Evolutionary conservation across 1,140 invertebrate species (phyloP), one percentile per base, ranked within the genome.

Genomic region (Centruroides sculpturatus): DNA sequence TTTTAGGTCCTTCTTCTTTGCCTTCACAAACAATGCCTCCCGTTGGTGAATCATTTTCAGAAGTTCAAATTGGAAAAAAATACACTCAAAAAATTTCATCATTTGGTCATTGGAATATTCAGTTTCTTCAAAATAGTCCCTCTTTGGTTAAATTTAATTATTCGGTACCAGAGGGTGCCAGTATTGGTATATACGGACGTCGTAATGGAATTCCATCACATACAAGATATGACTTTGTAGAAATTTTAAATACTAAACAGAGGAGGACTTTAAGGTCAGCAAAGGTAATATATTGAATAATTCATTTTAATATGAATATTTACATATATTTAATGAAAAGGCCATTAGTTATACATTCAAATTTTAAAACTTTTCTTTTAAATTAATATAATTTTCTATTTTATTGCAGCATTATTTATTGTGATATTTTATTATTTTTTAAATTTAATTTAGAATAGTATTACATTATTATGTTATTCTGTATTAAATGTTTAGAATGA

Each of bases 161-260:
- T 68, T 89, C 87, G 9, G 75, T 95, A 65, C 87, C 90, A 0
- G 86, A 86, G 82, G 85, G 87, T 67, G 87, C 90, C 11, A 91
- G 93, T 74, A 86, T 96, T 70, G 92, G 92, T 41, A 86, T 97
- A 57, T 97, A 92, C 75, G 90, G 90, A 4, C 80, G 92, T 64
- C 80, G 89, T 64, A 94, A 93, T 73, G 59, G 64, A 10, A 86
- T 88, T 0, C 92, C 93, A 0, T 92, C 89, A 69, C 87, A 96
- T 62, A 94, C 91, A 36, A 89, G 95, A 73, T 93, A 95, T 72
- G 92, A 96, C 72, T 94, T 97, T 72, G 87, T 89, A 13, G 89
- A 95, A 77, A 69, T 76, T 36, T 65, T 77, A 35, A 63, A 66
- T 34, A 64, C 69, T 4, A 70, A 72, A 53, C 73, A 73, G 35